phyloP scores from a whole-genome alignment of 2,113 vertebrate species.

The Xyrauchen texanus region DNA sequence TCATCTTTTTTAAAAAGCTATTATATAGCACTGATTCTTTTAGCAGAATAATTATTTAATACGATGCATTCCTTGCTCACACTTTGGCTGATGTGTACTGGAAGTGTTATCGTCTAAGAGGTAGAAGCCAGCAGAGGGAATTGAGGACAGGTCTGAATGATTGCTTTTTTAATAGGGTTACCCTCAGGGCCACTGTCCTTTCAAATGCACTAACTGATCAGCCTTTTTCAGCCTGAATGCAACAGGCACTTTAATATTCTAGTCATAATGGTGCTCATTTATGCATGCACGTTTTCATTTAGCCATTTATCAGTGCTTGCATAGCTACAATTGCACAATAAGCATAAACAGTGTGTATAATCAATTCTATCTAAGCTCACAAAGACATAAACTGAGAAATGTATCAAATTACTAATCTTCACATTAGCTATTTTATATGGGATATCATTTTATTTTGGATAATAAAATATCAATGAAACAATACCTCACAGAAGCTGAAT shows the following conservation, averaged over 20 bases:
- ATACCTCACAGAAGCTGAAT: too few species aligned
- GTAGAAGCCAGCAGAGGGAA: slow-evolving; percentile 10
- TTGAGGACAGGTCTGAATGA: slow-evolving; percentile 28
- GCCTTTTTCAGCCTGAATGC: slow-evolving; percentile 16
- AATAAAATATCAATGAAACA: too few species aligned
- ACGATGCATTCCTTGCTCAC: background rate
- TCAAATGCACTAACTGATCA: slow-evolving; percentile 11
- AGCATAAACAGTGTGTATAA: too few species aligned
- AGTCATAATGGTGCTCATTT: background rate
- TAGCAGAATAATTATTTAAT: slow-evolving; percentile 15
- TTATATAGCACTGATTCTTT: slow-evolving; percentile 12
- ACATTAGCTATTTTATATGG: too few species aligned
- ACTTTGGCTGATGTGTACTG: slow-evolving; percentile 26
- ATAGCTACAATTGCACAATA: too few species aligned
- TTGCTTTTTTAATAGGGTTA: slow-evolving; percentile 37
- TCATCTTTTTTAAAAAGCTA: background rate
- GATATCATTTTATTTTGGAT: too few species aligned
- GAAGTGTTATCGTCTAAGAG: slow-evolving; percentile 3
- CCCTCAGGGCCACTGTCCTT: slow-evolving; percentile 25
- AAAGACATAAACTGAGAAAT: too few species aligned
- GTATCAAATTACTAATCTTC: too few species aligned
- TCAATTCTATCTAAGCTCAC: too few species aligned
- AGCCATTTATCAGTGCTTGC: background rate
- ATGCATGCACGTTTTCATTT: slow-evolving; percentile 5
- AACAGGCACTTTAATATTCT: slow-evolving; percentile 24